Percentiles rank a stretch among this genome's conserved stretches.
Evolutionary conservation across 2,888 invertebrate species (phyloP).

Genomic region (Amblyjoppa proteus): DNA sequence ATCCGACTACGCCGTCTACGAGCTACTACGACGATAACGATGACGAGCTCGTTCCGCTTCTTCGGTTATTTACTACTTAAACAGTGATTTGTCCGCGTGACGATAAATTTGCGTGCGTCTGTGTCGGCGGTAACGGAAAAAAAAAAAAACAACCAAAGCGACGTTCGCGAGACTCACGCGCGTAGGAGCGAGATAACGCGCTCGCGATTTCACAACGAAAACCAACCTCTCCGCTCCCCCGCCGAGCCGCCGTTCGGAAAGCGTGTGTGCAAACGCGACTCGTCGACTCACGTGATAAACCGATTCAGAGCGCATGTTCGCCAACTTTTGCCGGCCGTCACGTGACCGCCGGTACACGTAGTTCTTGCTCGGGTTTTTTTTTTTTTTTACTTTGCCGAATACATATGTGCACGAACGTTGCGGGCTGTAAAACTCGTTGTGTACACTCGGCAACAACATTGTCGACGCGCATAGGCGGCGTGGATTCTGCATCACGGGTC

Average conservation of each 20-base stretch:
- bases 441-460: not conserved
- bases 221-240: not conserved
- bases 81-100: not conserved
- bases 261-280: slow-evolving; percentile 31
- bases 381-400: not conserved
- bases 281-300: slow-evolving; percentile 43
- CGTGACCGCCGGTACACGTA: slow-evolving; percentile 5
- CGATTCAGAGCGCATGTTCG: slow-evolving; percentile 26
- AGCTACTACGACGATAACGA: not conserved
- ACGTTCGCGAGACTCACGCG: not conserved
- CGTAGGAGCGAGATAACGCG: slow-evolving; percentile 1
- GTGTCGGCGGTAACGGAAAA: not conserved
- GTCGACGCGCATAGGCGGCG: not conserved
- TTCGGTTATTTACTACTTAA: not conserved
- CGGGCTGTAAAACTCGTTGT: not conserved
- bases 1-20: not conserved
- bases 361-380: not conserved
- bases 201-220: slow-evolving; percentile 1
- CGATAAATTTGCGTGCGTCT: too few species aligned
- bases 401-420: not conserved
- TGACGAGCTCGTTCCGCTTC: not conserved
- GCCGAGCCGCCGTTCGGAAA: not conserved
- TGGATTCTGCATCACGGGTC: too few species aligned
- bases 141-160: not conserved
- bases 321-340: slow-evolving; percentile 25